Evolutionary conservation across 2,888 invertebrate genomes (phyloP), one percentile per base, ranked within the genome.

Genomic region (Dasysyrphus tricinctus): DNA sequence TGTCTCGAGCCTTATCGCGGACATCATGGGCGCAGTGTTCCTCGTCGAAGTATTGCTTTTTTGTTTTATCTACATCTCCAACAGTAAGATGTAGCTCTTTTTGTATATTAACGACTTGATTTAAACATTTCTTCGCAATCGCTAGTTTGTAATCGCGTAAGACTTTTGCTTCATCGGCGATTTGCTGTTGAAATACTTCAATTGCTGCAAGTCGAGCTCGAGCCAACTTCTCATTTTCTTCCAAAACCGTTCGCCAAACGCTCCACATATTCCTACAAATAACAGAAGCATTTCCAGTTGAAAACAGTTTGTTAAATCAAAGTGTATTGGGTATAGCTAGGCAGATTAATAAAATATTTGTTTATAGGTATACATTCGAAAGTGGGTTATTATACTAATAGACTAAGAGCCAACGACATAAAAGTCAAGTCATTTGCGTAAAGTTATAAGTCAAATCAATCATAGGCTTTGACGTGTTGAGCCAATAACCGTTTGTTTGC

Each of bases 11-110:
- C 91, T 98, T 99, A 92, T 97, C 97, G 47, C 98, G 94, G 3
- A 98, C 98, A 91, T 98, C 98, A 91, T 98, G 97, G 2, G 98
- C 98, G 80, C 97, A 96, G 90, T 98, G 97, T 91, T 99, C 99
- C 90, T 99, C 99, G 89, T 98, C 98, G 89, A 97, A 97, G 93
- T 99, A 99, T 16, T 97, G 93, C 92, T 98, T 98, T 93, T 98
- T 98, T 63, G 96, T 96, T 93, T 98, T 98, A 92, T 98, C 98
- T 89, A 99, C 95, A 90, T 99, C 98, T 89, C 95, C 94, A 5
- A 98, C 97, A 72, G 96, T 96, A 83, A 94, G 92, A 91, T 98
- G 97, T 76, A 98, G 93, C 92, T 98, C 98, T 91, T 97, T 98
- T 93, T 98, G 98, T 74, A 97, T 96, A 91, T 96, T 95, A 49